These are phyloP conservation scores for Drosophila dives DNA, from an alignment of 2,888 invertebrate species.

Conservation along the genomic window DNA sequence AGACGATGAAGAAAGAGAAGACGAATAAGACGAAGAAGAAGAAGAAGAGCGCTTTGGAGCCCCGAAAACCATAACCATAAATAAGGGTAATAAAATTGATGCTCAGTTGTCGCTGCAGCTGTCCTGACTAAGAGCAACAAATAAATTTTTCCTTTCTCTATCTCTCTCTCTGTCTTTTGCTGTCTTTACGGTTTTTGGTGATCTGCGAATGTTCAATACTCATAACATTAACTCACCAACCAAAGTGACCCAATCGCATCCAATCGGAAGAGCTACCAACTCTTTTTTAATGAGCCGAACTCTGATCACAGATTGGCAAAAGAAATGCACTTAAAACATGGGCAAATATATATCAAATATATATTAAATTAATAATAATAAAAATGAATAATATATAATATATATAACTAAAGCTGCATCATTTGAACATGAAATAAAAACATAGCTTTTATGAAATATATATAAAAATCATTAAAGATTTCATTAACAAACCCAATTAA, in stretches of 20 bases:
- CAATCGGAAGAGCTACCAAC: conserved; percentile 26
- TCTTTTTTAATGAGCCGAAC: conserved; percentile 41
- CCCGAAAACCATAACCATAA: conserved; percentile 70
- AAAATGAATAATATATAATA: not conserved
- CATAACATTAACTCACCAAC: conserved; percentile 70
- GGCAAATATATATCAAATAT: not conserved
- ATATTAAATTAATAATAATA: not conserved
- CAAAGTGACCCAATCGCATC: conserved; percentile 3
- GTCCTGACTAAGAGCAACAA: conserved; percentile 52
- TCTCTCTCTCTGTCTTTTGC: not conserved
- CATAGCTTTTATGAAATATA: not conserved
- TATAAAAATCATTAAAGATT: not conserved
- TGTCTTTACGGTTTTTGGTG: conserved; percentile 31
- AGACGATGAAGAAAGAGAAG: conserved; percentile 12
- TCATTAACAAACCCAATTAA: not conserved
- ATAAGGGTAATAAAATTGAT: conserved; percentile 79
- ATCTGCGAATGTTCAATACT: conserved; percentile 61
- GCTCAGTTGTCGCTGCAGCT: conserved; percentile 70
- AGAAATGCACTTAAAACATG: not conserved
- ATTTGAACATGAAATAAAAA: not conserved
- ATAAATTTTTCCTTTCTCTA: conserved; percentile 51
- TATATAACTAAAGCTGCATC: not conserved
- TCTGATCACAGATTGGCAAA: conserved; percentile 2
- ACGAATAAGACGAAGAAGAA: conserved; percentile 14
- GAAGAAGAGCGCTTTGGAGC: conserved; percentile 27